Evolutionary conservation across 2,888 invertebrate genomes (phyloP).

Genomic region (Zootermopsis nevadensis): DNA sequence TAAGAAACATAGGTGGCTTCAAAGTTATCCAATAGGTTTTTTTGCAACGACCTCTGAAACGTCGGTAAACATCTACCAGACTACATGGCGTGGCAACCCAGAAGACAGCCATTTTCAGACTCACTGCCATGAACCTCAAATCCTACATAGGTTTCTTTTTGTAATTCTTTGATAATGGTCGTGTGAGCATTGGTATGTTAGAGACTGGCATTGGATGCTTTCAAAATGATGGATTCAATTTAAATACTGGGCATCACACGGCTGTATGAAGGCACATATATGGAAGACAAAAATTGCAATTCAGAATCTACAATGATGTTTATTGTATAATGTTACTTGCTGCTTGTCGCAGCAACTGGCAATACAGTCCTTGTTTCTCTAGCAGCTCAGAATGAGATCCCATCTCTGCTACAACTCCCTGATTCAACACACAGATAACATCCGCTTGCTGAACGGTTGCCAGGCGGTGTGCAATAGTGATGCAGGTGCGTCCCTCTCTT

Average conservation of each 20-base stretch:
- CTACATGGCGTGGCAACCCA: too few relatives aligned
- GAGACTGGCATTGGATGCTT: too few relatives aligned
- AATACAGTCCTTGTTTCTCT: slow-evolving; percentile 72
- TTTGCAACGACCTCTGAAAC: too few relatives aligned
- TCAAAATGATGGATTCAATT: too few relatives aligned
- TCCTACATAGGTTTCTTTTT: too few relatives aligned
- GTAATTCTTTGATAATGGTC: too few relatives aligned
- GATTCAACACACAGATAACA: slow-evolving; percentile 85
- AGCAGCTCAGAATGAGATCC: slow-evolving; percentile 84
- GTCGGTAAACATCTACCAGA: too few relatives aligned
- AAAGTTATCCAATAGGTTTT: too few relatives aligned
- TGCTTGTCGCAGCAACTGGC: slow-evolving; percentile 70
- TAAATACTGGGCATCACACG: neutral
- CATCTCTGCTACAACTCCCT: slow-evolving; percentile 79
- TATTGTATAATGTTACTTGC: neutral
- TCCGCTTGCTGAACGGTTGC: slow-evolving; percentile 86
- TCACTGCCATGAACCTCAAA: too few relatives aligned
- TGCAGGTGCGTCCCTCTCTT: slow-evolving; percentile 81
- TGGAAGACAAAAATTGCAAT: neutral
- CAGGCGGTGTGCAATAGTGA: slow-evolving; percentile 88
- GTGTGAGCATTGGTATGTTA: too few relatives aligned
- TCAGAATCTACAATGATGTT: neutral
- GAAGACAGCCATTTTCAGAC: too few relatives aligned
- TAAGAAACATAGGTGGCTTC: too few relatives aligned
- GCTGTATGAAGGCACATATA: neutral